Base-by-base conservation (phyloP, 2,113 vertebrate genomes). In the Salvator merianae region DNA sequence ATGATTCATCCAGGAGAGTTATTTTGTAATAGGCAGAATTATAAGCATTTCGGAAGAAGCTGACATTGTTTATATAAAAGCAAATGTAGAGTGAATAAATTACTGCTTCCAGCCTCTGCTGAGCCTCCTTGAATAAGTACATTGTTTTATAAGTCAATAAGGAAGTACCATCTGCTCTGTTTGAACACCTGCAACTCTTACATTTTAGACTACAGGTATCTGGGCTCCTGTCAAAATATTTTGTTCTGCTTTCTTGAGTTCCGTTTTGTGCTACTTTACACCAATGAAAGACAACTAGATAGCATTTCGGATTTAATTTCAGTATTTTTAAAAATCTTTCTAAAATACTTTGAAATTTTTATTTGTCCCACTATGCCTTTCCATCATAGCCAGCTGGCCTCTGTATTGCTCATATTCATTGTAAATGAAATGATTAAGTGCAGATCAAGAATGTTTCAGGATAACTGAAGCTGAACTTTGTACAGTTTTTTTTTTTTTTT, bases 181-280 rank as follows among this genome's bases (percentile, higher is more conserved):
- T 73, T 79, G 7, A 88, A 24, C 20, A 50, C 7, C n/a, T 88
- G n/a, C 79, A 82, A 76, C 10, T 76, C 69, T 47, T 38, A 32
- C 59, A 77, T 82, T 71, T 87, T 65, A 73, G 16, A 73, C 80
- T 66, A 79, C 7, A 88, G 28, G 5, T 86, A 47, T 63, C 38
- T 82, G 40, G 81, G 72, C 69, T 32, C 76, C 34, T 82, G 63
- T 79, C 74, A 88, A 78, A 91, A 84, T 85, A 89, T 66, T 86
- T 12, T 62, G 5, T 82, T 86, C 28, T 82, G 38, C n/a, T 72
- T 83, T 79, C 68, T 73, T 81, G 80, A 82, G 50, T 1, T 83
- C 86, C 68, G n/a, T 0, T 30, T 50, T 73, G 55, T 53, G 71
- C 16, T 77, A 47, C 68, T 84, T 40, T 50, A 62, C 26, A 79